A percentile compares a stretch with the other conserved stretches of the same genome.
Evolutionary conservation across 2,797 vertebrate species (phyloP).

Genomic region (Dromococcyx pavoninus): DNA sequence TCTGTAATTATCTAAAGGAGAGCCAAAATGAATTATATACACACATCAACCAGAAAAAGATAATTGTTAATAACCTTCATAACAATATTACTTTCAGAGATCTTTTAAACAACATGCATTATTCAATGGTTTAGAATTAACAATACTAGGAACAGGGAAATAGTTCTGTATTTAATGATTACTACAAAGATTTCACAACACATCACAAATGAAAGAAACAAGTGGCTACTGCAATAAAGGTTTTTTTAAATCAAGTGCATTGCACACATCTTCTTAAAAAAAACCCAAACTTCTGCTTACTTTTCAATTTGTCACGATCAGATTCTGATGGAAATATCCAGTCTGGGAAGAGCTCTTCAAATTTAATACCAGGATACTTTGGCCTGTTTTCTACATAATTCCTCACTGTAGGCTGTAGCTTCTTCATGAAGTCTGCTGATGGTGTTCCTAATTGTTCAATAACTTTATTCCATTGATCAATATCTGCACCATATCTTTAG

Average conservation of each 20-base stretch:
- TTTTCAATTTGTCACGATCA: conserved; percentile 94
- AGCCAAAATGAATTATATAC: background rate
- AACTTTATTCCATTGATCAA: conserved; percentile 99
- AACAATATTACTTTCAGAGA: background rate
- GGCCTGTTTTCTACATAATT: conserved; percentile 99
- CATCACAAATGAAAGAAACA: background rate
- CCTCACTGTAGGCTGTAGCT: conserved; percentile 95
- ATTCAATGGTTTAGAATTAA: background rate
- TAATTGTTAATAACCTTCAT: background rate
- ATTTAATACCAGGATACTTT: conserved; percentile 93
- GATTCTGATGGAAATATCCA: conserved; percentile 97
- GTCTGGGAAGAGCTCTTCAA: conserved; percentile 93
- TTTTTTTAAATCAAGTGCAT: background rate
- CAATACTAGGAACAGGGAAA: background rate
- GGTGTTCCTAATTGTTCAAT: conserved; percentile 97
- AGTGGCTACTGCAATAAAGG: background rate
- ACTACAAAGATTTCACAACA: background rate
- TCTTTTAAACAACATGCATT: background rate
- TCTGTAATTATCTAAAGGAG: background rate
- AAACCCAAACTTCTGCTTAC: conserved; percentile 75
- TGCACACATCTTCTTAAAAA: background rate
- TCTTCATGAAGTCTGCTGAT: conserved; percentile 94
- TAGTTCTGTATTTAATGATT: background rate
- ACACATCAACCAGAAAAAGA: background rate
- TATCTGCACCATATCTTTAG: conserved; percentile 85